phyloP scores from a whole-genome alignment of 1,140 invertebrate genomes.

The Heterodera carotae region DNA sequence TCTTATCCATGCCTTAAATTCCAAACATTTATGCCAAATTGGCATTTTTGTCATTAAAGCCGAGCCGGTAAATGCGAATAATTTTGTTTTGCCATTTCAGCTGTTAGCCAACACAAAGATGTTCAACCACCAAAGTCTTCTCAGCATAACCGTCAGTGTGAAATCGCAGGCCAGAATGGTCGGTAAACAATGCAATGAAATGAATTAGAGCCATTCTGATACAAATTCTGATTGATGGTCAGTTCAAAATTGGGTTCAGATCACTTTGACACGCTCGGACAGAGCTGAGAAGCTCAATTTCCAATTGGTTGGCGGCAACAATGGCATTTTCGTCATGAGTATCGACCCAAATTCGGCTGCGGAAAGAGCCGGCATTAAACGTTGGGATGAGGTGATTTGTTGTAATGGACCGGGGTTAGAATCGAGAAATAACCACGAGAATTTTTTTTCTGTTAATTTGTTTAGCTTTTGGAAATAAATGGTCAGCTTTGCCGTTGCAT shows the following conservation, averaged over 20 bases:
- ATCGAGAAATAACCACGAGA: too few species aligned
- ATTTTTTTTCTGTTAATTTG: slow-evolving; percentile 11
- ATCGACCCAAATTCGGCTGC: slow-evolving; percentile 88
- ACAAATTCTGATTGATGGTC: too few species aligned
- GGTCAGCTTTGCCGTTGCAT: slow-evolving; percentile 92
- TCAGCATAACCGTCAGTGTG: slow-evolving; percentile 93
- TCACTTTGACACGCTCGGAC: slow-evolving; percentile 22
- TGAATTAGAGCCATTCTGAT: too few species aligned
- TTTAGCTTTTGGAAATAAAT: slow-evolving; percentile 85
- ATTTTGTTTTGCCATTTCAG: slow-evolving; percentile 64
- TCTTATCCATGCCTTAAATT: neutral
- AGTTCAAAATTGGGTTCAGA: slow-evolving; percentile 19
- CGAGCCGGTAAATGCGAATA: neutral
- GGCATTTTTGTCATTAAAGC: neutral
- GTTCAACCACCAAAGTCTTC: slow-evolving; percentile 76
- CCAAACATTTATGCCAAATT: slow-evolving; percentile 30
- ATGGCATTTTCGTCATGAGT: slow-evolving; percentile 89
- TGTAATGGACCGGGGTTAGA: slow-evolving; percentile 3
- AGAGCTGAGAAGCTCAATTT: slow-evolving; percentile 33
- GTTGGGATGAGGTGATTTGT: slow-evolving; percentile 81
- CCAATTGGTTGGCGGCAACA: slow-evolving; percentile 70
- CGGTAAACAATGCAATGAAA: slow-evolving; percentile 71
- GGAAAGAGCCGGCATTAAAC: slow-evolving; percentile 90
- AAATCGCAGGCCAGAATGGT: slow-evolving; percentile 88
- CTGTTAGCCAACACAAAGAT: slow-evolving; percentile 80